Conservation (phyloP, 1,140 invertebrate species). For the Steinernema feltiae region DNA sequence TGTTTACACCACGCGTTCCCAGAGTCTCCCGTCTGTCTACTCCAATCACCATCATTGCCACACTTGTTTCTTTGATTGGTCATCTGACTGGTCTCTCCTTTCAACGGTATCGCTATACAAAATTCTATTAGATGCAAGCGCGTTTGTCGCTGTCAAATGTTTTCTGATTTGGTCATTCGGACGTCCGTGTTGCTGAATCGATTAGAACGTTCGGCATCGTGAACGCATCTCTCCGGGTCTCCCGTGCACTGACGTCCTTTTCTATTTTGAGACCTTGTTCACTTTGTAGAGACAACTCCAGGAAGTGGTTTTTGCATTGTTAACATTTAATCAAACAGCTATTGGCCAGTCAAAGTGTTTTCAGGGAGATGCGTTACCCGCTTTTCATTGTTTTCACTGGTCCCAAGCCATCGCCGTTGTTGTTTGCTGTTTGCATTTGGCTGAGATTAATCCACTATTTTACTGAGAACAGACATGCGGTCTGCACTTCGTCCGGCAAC, state of each 20-base stretch:
- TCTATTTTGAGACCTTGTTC: no score
- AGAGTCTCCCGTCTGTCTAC: neutral
- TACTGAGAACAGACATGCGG: neutral
- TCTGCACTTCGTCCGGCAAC: neutral
- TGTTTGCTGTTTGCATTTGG: slow-evolving; percentile 4
- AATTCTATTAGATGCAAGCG: no score
- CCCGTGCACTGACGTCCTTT: no score
- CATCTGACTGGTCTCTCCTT: no score
- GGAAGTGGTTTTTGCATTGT: no score
- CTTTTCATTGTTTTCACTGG: neutral
- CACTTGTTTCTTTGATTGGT: no score
- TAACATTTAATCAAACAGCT: no score
- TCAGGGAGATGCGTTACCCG: neutral
- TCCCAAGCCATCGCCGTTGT: neutral
- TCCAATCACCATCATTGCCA: no score
- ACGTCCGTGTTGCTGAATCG: neutral
- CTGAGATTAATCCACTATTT: neutral
- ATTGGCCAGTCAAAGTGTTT: neutral
- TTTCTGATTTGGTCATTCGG: no score
- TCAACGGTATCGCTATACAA: no score
- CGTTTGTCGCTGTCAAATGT: no score
- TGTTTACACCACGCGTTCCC: neutral
- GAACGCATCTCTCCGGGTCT: neutral
- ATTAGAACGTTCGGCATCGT: neutral
- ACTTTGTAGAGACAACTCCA: no score